phyloP scores from a whole-genome alignment of 2,113 vertebrate species.

The Euleptes europaea region DNA sequence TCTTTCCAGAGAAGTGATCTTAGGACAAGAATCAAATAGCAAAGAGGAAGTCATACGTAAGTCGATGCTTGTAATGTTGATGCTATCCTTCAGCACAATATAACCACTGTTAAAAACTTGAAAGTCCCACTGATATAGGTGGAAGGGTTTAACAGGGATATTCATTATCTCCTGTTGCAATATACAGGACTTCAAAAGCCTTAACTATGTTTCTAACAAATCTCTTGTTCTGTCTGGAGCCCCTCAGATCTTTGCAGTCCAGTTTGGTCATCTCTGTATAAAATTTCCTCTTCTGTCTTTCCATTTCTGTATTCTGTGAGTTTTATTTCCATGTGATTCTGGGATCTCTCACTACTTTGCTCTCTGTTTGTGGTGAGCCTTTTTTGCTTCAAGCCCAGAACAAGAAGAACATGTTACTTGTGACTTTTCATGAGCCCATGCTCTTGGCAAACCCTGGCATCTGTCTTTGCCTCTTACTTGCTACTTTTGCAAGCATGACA shows the following conservation, averaged over 20 bases:
- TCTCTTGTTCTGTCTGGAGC: neutral
- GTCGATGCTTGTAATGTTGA: conserved; percentile 60
- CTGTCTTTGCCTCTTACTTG: too few species aligned
- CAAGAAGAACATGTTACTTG: too few species aligned
- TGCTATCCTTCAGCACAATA: neutral
- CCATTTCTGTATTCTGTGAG: neutral
- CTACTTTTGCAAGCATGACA: too few species aligned
- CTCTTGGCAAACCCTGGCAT: too few species aligned
- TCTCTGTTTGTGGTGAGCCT: neutral
- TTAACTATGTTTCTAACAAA: neutral
- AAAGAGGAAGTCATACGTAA: conserved; percentile 93
- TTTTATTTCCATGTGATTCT: neutral
- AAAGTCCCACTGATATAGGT: neutral
- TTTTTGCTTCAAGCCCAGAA: too few species aligned
- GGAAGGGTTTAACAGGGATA: neutral
- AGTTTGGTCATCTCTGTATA: neutral
- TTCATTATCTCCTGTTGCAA: neutral
- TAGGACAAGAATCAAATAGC: conserved; percentile 82
- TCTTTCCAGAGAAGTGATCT: conserved; percentile 86
- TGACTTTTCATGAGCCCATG: too few species aligned
- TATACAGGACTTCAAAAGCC: neutral
- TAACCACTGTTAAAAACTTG: neutral
- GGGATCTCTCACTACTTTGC: neutral
- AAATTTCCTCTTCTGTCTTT: neutral
- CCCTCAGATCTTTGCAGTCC: neutral